Conservation (phyloP, 2,113 vertebrate genomes). For the Gobio gobio region DNA sequence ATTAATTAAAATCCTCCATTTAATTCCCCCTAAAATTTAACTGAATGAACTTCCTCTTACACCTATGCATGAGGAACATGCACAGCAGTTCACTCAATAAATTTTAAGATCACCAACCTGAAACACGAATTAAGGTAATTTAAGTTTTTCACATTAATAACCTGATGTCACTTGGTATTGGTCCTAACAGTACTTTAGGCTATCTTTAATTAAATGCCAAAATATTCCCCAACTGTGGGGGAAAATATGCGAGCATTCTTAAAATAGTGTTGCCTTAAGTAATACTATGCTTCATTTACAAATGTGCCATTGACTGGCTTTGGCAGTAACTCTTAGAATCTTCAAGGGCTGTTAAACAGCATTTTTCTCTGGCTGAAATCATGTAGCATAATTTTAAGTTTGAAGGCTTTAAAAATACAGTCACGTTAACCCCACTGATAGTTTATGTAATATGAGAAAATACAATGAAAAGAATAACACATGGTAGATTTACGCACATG, state of each 20-base stretch:
- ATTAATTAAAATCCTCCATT: neutral
- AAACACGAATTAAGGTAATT: conserved; percentile 15
- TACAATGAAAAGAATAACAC: neutral
- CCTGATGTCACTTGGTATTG: conserved; percentile 6
- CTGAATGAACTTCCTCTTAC: neutral
- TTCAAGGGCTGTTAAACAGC: conserved; percentile 5
- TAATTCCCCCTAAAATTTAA: neutral
- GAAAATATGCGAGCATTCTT: conserved; percentile 1
- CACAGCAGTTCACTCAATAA: neutral
- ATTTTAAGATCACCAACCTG: neutral
- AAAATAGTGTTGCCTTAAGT: conserved; percentile 34
- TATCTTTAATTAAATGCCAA: conserved; percentile 58
- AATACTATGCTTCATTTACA: conserved; percentile 41
- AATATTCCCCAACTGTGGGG: conserved; percentile 37
- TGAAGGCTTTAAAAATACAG: neutral
- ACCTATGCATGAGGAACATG: neutral
- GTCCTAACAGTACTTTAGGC: conserved; percentile 43
- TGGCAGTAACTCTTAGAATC: conserved; percentile 7
- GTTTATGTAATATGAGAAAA: neutral
- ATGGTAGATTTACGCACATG: neutral
- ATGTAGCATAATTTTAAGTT: neutral
- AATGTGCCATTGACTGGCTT: conserved; percentile 48
- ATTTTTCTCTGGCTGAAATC: neutral
- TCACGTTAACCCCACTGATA: neutral
- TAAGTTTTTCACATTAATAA: neutral